Percentiles rank a stretch among this genome's conserved stretches.
Conservation (phyloP, 2,888 invertebrate genomes). For the Iphiclides podalirius region DNA sequence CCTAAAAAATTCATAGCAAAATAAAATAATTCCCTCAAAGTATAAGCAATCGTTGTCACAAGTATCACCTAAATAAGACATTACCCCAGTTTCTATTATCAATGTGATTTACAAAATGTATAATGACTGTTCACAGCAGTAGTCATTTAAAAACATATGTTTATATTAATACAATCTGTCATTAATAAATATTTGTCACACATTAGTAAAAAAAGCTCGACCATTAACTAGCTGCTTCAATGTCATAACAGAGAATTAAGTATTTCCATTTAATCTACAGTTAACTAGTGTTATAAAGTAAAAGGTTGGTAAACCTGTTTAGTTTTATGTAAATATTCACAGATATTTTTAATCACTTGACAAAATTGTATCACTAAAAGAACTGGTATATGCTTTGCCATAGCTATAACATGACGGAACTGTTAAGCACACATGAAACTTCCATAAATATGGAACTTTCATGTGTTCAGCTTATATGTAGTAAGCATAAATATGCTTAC, state of each 20-base stretch:
- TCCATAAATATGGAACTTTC: too few relatives aligned
- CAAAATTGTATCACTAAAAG: too few relatives aligned
- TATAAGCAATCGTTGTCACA: conserved; percentile 16
- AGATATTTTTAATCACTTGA: background rate
- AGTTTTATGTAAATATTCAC: background rate
- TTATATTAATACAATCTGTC: conserved; percentile 13
- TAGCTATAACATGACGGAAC: too few relatives aligned
- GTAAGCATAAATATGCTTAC: too few relatives aligned
- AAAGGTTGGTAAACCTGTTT: background rate
- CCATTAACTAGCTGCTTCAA: conserved; percentile 16
- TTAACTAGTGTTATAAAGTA: background rate
- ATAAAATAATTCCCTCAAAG: conserved; percentile 1
- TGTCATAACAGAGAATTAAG: conserved; percentile 5
- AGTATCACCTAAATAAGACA: conserved; percentile 16
- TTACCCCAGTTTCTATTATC: background rate
- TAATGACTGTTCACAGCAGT: background rate
- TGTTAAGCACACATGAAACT: too few relatives aligned
- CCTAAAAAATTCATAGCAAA: background rate
- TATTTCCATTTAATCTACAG: conserved; percentile 1
- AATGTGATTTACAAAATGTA: conserved; percentile 13
- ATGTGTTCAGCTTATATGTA: too few relatives aligned
- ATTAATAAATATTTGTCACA: conserved; percentile 14
- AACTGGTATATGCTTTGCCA: too few relatives aligned
- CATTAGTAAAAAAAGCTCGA: conserved; percentile 14
- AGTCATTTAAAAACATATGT: conserved; percentile 6